A percentile compares a stretch with the other conserved stretches of the same genome.
Evolutionary conservation across 1,140 invertebrate genomes (phyloP).

Genomic region (Tribolium madens): DNA sequence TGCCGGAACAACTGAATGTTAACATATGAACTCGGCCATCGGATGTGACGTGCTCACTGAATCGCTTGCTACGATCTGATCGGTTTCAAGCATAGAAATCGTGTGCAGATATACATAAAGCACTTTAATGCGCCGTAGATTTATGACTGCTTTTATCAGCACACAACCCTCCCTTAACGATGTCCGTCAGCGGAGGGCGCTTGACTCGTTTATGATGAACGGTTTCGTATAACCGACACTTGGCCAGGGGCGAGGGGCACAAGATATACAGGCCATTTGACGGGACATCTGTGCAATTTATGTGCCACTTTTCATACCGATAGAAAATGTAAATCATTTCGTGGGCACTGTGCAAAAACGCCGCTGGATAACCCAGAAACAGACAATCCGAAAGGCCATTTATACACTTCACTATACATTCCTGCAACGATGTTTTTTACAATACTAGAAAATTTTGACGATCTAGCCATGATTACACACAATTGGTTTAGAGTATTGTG

Average conservation of each 20-base stretch:
- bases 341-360: slow-evolving; percentile 22
- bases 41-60: slow-evolving; percentile 54
- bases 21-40: slow-evolving; percentile 52
- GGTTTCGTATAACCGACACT: slow-evolving; percentile 52
- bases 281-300: slow-evolving; percentile 60
- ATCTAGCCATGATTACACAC: no score
- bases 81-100: slow-evolving; percentile 54
- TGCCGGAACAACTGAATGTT: slow-evolving; percentile 47
- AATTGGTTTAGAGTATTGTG: neutral
- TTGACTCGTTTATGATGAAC: slow-evolving; percentile 52
- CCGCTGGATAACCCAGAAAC: slow-evolving; percentile 8
- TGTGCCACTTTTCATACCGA: slow-evolving; percentile 58
- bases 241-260: slow-evolving; percentile 45
- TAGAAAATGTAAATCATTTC: slow-evolving; percentile 61
- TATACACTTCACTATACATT: neutral
- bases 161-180: slow-evolving; percentile 59
- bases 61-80: slow-evolving; percentile 55
- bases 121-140: slow-evolving; percentile 58
- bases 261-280: slow-evolving; percentile 59
- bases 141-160: slow-evolving; percentile 62
- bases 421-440: no score
- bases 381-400: neutral
- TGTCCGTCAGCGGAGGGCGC: slow-evolving; percentile 57
- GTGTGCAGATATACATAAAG: slow-evolving; percentile 55
- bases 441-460: no score